Evolutionary conservation across 2,113 vertebrate genomes (phyloP).

Genomic region (Cebus imitator): DNA sequence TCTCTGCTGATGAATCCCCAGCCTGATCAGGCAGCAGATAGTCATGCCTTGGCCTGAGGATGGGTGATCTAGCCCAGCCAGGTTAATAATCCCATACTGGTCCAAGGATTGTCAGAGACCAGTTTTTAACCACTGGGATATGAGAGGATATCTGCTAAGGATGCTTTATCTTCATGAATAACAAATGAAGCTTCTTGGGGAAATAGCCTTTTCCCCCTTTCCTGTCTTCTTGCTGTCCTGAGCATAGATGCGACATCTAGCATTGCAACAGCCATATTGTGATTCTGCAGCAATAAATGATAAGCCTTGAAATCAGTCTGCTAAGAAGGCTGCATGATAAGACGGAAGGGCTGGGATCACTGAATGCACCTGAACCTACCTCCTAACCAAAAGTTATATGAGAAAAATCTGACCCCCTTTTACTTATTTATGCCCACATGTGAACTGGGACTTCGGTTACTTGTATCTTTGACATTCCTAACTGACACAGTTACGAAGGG

Average conservation of each 20-base stretch:
- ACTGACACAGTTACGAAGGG: not conserved
- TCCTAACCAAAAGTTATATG: not conserved
- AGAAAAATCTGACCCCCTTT: not conserved
- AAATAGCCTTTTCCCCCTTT: not conserved
- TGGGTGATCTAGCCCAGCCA: not conserved
- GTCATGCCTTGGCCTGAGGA: not conserved
- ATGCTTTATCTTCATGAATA: not conserved
- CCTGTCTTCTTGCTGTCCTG: not conserved
- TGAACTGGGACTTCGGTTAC: not conserved
- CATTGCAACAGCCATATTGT: not conserved
- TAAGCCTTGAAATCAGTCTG: not conserved
- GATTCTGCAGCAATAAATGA: not conserved
- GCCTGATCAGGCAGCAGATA: not conserved
- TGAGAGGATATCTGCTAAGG: not conserved
- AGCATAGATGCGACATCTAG: not conserved
- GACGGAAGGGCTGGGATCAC: not conserved
- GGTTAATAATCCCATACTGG: not conserved
- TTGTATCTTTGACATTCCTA: not conserved
- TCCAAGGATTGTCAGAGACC: not conserved
- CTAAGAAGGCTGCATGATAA: not conserved
- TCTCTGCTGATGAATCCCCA: not conserved
- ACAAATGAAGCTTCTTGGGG: not conserved
- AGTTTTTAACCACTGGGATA: not conserved
- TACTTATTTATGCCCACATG: not conserved
- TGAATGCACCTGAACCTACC: not conserved